Percentiles rank a stretch among this genome's conserved stretches.
Evolutionary conservation across 2,113 vertebrate species (phyloP).

Genomic region (Channa maculata): DNA sequence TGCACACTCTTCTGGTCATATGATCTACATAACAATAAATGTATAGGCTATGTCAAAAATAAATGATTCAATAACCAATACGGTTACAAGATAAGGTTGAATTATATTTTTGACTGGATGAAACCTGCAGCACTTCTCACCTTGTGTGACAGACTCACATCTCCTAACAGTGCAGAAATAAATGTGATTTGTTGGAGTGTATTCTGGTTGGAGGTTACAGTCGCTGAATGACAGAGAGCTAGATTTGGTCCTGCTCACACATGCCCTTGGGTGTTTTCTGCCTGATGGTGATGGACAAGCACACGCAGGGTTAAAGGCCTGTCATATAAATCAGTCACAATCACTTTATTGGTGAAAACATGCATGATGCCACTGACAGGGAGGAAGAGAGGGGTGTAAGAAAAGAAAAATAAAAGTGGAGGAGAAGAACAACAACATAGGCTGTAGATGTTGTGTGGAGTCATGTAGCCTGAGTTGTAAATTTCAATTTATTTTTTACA

Average conservation of each 20-base stretch:
- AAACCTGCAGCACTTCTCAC: conserved; percentile 37
- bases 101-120: conserved; percentile 32
- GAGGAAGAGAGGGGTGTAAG: conserved; percentile 35
- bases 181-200: conserved; percentile 75
- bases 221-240: conserved; percentile 75
- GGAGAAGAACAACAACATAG: conserved; percentile 20
- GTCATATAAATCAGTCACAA: conserved; percentile 82
- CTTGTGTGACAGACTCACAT: conserved; percentile 58
- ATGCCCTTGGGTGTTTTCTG: conserved; percentile 79
- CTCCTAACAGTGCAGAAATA: conserved; percentile 57
- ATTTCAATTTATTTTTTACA: conserved; percentile 40
- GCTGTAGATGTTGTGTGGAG: conserved; percentile 45
- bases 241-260: conserved; percentile 75
- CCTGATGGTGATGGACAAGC: conserved; percentile 80
- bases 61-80: not conserved
- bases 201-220: conserved; percentile 73
- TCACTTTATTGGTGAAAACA: conserved; percentile 82
- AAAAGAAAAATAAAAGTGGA: conserved; percentile 26
- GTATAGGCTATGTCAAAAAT: not conserved
- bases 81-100: conserved; percentile 1
- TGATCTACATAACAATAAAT: not conserved
- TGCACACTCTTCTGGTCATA: not conserved
- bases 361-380: conserved; percentile 72
- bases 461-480: conserved; percentile 28
- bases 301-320: conserved; percentile 80